Evolutionary conservation across 2,113 vertebrate genomes (phyloP).

Genomic region (Camarhynchus parvulus): DNA sequence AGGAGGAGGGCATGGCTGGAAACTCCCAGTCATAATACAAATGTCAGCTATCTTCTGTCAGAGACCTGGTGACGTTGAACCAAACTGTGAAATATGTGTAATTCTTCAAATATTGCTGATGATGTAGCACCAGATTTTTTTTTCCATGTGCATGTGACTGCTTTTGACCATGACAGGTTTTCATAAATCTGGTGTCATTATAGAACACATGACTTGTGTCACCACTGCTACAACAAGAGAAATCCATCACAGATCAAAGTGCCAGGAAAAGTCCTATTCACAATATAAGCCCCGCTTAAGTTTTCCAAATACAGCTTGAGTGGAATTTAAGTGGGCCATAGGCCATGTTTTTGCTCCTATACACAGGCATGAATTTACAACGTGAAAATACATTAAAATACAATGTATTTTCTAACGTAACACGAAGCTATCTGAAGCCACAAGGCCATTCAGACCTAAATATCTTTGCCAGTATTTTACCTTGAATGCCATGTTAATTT

Average conservation of each 20-base stretch:
- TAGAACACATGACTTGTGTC: constrained; percentile 64
- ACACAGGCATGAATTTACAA: background rate
- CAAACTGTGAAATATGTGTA: constrained; percentile 49
- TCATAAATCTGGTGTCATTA: constrained; percentile 64
- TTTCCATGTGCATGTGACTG: constrained; percentile 1
- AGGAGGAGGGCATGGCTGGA: background rate
- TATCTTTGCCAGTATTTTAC: constrained; percentile 40
- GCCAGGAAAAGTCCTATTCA: constrained; percentile 54
- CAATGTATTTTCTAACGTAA: constrained; percentile 17
- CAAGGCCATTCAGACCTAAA: constrained; percentile 56
- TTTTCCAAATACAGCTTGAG: constrained; percentile 52
- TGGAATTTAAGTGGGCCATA: constrained; percentile 54
- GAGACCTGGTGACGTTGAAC: constrained; percentile 45
- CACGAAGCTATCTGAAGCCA: background rate
- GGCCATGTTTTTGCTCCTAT: constrained; percentile 27
- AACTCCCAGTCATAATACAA: background rate
- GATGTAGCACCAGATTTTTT: constrained; percentile 43
- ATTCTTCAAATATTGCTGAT: constrained; percentile 34
- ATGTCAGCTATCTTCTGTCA: constrained; percentile 40
- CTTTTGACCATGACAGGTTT: constrained; percentile 60
- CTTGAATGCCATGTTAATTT: constrained; percentile 68
- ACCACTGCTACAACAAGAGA: constrained; percentile 58
- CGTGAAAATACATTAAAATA: constrained; percentile 29
- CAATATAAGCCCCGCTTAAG: constrained; percentile 29
- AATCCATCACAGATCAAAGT: constrained; percentile 54